Conservation (phyloP, 2,797 vertebrate genomes). For the Falco columbarius region DNA sequence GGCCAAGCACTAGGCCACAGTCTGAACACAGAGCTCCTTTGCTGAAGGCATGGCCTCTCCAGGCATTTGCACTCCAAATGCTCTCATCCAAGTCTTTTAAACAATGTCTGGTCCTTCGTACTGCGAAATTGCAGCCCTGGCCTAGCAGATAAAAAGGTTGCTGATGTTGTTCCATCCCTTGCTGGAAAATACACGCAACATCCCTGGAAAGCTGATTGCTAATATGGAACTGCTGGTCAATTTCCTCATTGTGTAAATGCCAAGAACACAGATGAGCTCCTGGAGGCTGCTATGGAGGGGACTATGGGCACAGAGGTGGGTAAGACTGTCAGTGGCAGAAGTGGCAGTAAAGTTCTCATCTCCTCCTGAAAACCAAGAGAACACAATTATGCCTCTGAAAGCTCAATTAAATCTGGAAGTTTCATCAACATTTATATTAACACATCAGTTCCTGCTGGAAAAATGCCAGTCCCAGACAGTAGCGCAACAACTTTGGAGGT, state of each 20-base stretch:
- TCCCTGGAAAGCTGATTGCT: slow-evolving; percentile 50
- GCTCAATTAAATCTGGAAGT: background rate
- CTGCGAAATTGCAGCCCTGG: background rate
- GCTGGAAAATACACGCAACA: slow-evolving; percentile 53
- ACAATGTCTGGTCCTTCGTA: background rate
- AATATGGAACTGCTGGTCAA: background rate
- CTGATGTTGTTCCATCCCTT: background rate
- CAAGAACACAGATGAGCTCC: background rate
- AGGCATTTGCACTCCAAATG: accelerated
- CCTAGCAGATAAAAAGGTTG: background rate
- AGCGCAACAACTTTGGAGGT: background rate
- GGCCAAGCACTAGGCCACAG: accelerated
- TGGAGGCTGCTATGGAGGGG: background rate
- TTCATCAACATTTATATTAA: background rate
- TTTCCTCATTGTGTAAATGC: background rate
- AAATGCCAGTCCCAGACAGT: background rate
- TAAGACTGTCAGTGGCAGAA: background rate
- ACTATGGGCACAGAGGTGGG: background rate
- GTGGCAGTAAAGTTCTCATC: background rate
- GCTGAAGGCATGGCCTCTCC: accelerated
- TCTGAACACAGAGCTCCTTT: background rate
- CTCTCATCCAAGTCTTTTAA: background rate
- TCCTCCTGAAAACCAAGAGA: background rate
- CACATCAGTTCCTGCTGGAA: background rate
- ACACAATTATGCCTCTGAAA: background rate